Conservation (phyloP, 2,888 invertebrate species). For the Drosophila ezoana region DNA sequence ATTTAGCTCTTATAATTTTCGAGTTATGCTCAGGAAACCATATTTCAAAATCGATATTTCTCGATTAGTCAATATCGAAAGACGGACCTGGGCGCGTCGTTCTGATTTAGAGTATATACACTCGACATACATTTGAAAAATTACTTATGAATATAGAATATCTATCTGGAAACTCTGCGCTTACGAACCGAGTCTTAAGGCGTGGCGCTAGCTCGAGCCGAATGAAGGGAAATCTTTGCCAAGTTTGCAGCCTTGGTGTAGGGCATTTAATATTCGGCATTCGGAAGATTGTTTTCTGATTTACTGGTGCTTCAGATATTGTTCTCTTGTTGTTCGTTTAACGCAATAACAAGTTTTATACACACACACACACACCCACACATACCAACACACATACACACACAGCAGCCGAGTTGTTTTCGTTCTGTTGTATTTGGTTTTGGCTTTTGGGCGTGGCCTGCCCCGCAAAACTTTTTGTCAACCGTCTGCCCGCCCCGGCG, state of each 20-base stretch:
- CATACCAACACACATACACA: not conserved
- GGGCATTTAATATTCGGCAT: conserved; percentile 5
- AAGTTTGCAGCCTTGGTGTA: not conserved
- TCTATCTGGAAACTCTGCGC: too few species aligned
- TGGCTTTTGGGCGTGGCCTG: conserved; percentile 30
- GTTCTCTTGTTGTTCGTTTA: conserved; percentile 10
- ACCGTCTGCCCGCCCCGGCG: conserved; percentile 10
- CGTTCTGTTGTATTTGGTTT: conserved; percentile 1
- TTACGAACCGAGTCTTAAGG: too few species aligned
- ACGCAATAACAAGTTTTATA: conserved; percentile 11
- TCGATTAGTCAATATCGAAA: too few species aligned
- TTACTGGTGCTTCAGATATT: not conserved
- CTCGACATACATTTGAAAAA: too few species aligned
- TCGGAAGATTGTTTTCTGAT: not conserved
- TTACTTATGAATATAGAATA: too few species aligned
- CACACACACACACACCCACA: not conserved
- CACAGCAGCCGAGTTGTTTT: conserved; percentile 1
- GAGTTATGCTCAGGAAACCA: too few species aligned
- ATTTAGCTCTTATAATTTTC: too few species aligned
- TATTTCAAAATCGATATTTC: too few species aligned
- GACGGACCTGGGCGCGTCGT: too few species aligned
- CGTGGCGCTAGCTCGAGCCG: too few species aligned
- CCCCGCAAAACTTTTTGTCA: conserved; percentile 39
- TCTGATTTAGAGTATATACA: too few species aligned
- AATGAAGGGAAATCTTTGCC: not conserved